Evolutionary conservation across 2,888 invertebrate species (phyloP), one percentile per base, ranked within the genome.

Genomic region (Eupithecia centaureata): DNA sequence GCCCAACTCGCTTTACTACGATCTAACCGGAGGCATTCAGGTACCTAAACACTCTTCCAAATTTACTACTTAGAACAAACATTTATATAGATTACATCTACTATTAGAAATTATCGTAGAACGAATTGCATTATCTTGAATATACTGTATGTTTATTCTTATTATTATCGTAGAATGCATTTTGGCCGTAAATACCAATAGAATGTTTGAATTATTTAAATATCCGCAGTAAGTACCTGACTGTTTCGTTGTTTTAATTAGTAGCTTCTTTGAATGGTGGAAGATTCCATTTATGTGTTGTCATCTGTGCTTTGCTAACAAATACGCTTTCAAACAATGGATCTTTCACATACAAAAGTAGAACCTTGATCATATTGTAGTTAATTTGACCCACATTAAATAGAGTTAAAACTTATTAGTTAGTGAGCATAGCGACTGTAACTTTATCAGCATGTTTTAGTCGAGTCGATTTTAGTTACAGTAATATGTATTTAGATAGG

Each of bases 11-110:
- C 92, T 91, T 86, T 93, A 91, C 93, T 91, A 93, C 92, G 92
- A 92, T 86, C 88, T 92, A 89, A 89, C 92, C 85, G 93, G 92
- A 92, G 92, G 92, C 91, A 91, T 91, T 92, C 93, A 93, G 93
- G 93, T 93, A 93, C 90, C 89, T 70, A 72, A 76, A 73, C 73
- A 75, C 74, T 78, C 76, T 78, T 82, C 78, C 77, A 77, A 81
- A 80, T 77, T 80, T 73, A 70, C 67, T 73, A 70, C 67, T 67
- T 75, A 76, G 72, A 68, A 65, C 10, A 0, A 52, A 69, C 74
- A 72, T 73, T 68, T 79, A 67, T 71, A 67, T 71, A 67, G 54
- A 58, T 51, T 72, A 66, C 13, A 33, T 33, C 8, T n/a, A n/a
- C 65, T 63, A 28, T 65, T 76, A 76, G 68, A 72, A 63, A 65